phyloP scores from a whole-genome alignment of 1,140 invertebrate genomes.

The Anastrepha ludens region DNA sequence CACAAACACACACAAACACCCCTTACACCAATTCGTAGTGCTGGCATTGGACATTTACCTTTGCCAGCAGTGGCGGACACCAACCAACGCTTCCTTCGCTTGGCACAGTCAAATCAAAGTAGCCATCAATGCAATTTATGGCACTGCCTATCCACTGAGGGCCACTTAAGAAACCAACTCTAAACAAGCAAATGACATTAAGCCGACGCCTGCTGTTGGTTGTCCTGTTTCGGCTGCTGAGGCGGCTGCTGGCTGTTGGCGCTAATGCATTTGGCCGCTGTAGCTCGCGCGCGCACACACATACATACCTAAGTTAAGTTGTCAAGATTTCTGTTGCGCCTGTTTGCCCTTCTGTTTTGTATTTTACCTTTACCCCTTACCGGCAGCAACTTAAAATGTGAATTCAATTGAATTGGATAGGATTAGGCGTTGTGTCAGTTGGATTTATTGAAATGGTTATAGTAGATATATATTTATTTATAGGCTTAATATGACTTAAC shows the following conservation, averaged over 20 bases:
- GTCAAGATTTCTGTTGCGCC: not conserved
- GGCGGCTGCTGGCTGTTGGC: conserved; percentile 5
- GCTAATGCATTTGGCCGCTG: not conserved
- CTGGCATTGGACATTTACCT: not conserved
- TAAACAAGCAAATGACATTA: conserved; percentile 50
- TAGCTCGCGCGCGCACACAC: too few species aligned
- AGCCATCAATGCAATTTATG: conserved; percentile 38
- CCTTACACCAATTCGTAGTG: not conserved
- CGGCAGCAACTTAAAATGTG: not conserved
- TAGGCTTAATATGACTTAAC: not conserved
- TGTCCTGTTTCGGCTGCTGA: conserved; percentile 30
- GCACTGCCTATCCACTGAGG: not conserved
- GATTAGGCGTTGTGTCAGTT: conserved; percentile 31
- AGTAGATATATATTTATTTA: not conserved
- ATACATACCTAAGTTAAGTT: not conserved
- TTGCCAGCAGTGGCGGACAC: not conserved
- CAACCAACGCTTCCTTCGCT: not conserved
- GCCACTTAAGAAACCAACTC: conserved; percentile 6
- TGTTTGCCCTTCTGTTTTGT: not conserved
- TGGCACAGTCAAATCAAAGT: conserved; percentile 26
- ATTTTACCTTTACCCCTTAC: not conserved
- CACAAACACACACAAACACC: not conserved
- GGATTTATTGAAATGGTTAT: conserved; percentile 24
- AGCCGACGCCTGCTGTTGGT: conserved; percentile 19
- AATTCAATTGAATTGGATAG: conserved; percentile 23